Percentiles rank a stretch among this genome's conserved stretches.
Evolutionary conservation across 2,797 vertebrate species (phyloP).

Genomic region (Trichosurus vulpecula): DNA sequence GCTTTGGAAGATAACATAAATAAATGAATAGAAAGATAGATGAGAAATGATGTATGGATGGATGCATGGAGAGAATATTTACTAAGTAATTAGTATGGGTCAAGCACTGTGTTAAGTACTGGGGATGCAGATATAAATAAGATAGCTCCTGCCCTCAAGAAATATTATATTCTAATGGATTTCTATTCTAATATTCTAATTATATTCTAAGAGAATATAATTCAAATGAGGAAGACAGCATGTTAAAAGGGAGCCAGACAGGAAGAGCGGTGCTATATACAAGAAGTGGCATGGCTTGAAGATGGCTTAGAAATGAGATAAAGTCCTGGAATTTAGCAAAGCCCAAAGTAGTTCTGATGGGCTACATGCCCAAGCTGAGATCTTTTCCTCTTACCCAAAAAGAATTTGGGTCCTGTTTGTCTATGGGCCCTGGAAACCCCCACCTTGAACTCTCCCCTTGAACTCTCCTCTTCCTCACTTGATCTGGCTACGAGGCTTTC

Average conservation of each 20-base stretch:
- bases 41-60: neutral
- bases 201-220: neutral
- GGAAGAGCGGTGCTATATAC: neutral
- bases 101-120: neutral
- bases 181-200: neutral
- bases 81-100: neutral
- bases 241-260: neutral
- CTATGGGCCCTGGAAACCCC: too few relatives aligned
- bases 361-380: too few relatives aligned
- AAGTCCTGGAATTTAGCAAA: neutral
- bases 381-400: too few relatives aligned
- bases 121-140: neutral
- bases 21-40: neutral
- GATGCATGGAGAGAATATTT: neutral
- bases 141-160: neutral
- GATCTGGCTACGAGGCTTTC: too few relatives aligned
- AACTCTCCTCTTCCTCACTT: too few relatives aligned
- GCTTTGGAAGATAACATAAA: neutral
- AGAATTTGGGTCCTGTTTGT: too few relatives aligned
- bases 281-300: neutral
- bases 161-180: neutral
- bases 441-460: too few relatives aligned
- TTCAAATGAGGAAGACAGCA: neutral
- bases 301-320: neutral
- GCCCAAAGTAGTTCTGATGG: neutral